phyloP scores from a whole-genome alignment of 1,140 invertebrate species.

The Spodoptera litura region DNA sequence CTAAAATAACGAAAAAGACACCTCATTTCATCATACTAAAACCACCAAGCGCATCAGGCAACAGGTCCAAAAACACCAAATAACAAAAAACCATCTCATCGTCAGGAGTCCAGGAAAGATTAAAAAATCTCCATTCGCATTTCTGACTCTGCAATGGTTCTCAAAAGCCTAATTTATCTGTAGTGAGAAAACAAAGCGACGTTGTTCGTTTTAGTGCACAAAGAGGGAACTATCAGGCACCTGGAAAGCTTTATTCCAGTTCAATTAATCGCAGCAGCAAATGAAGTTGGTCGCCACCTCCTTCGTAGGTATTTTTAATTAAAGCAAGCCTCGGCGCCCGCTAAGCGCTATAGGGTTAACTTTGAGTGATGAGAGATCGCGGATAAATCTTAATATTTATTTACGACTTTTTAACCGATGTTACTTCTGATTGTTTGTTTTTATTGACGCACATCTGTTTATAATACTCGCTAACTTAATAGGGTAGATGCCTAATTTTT shows the following conservation, averaged over 20 bases:
- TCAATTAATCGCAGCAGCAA: conserved; percentile 60
- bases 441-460: no score
- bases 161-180: conserved; percentile 35
- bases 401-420: no score
- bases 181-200: conserved; percentile 20
- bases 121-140: neutral
- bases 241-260: conserved; percentile 59
- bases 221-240: conserved; percentile 51
- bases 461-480: no score
- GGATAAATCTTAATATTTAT: neutral
- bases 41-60: neutral
- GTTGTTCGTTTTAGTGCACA: conserved; percentile 24
- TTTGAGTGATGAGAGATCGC: conserved; percentile 2
- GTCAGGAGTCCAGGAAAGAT: neutral
- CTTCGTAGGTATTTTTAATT: conserved; percentile 65
- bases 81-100: neutral
- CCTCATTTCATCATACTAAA: neutral
- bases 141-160: neutral
- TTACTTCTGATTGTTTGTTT: no score
- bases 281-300: conserved; percentile 60
- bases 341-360: conserved; percentile 46
- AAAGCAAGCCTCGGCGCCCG: conserved; percentile 54
- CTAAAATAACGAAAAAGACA: neutral
- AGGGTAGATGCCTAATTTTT: no score
- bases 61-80: conserved; percentile 6